Base-by-base conservation (phyloP, 2,888 invertebrate genomes). In the Eilema caniola region DNA sequence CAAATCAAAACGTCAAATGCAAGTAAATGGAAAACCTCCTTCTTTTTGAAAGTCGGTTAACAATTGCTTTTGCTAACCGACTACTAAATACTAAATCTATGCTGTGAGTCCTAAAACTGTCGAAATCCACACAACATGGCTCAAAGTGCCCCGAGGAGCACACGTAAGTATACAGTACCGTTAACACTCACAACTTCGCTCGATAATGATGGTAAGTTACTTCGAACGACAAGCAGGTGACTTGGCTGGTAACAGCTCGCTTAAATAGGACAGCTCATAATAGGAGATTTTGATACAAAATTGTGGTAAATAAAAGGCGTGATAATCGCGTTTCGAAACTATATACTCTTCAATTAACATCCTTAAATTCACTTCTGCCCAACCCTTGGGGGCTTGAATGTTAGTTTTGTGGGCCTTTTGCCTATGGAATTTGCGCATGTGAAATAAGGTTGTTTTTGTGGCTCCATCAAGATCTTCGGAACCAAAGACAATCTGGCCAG, bases 141-240 rank as follows among this genome's bases (percentile, higher is more conserved):
- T 8, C n/a, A 4, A 61, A 33, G 31, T 61, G 33, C n/a, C 53
- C n/a, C 53, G 10, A n/a, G 31, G 20, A 33, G n/a, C 61, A 61
- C 61, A 61, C 33, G 53, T 53, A n/a, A 20, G 8, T 53, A n/a
- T n/a, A 8, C 20, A 61, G n/a, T 23, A 7, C n/a, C 61, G n/a
- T 61, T 61, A 14, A 31, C 61, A 61, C 61, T 61, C 31, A n/a
- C n/a, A 61, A 61, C 10, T 61, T 61, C 11, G 31, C n/a, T 20
- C 4, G 31, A 61, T 59, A 61, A 61, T 61, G 33, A 61, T 23
- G n/a, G 61, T 20, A 33, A 33, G 61, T 61, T 61, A 33, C 31
- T 31, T 61, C 59, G 20, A 20, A 61, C 31, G 61, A 61, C 25
- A 25, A 24, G 14, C 24, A 59, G 59, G 53, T 25, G 25, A 25